Percentiles rank a stretch among this genome's conserved stretches.
Evolutionary conservation across 2,888 invertebrate genomes (phyloP).

Genomic region (Argynnis bischoffii): DNA sequence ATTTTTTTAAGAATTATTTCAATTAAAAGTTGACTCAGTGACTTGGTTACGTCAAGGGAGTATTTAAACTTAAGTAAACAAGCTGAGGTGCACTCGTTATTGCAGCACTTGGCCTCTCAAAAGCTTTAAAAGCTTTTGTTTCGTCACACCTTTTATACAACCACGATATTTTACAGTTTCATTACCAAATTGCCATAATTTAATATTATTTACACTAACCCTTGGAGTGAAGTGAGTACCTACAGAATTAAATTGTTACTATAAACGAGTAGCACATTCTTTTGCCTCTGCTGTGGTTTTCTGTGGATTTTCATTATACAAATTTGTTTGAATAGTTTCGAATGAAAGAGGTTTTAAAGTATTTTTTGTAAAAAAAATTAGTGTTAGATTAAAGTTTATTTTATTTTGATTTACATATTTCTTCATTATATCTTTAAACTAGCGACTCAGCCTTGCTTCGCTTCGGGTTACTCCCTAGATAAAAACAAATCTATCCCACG

Average conservation of each 20-base stretch:
- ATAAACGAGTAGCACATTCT: slow-evolving; percentile 24
- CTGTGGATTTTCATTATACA: slow-evolving; percentile 34
- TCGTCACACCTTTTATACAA: neutral
- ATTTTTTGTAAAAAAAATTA: slow-evolving; percentile 23
- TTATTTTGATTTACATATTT: no score
- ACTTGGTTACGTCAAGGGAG: neutral
- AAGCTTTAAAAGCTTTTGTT: slow-evolving; percentile 2
- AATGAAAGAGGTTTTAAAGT: slow-evolving; percentile 34
- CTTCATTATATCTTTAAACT: no score
- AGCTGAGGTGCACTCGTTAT: neutral
- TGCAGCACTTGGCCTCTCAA: neutral
- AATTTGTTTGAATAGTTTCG: slow-evolving; percentile 32
- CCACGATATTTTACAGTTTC: neutral
- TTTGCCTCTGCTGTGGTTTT: slow-evolving; percentile 27
- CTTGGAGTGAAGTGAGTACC: neutral
- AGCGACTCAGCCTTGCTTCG: no score
- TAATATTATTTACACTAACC: neutral
- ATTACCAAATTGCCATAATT: slow-evolving; percentile 8
- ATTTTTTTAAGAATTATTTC: no score
- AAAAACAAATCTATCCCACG: no score
- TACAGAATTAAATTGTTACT: slow-evolving; percentile 19
- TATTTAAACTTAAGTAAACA: neutral
- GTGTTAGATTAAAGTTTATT: neutral
- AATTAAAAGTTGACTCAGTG: neutral
- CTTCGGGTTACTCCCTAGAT: no score